Evolutionary conservation across 2,113 vertebrate species (phyloP), one percentile per base, ranked within the genome.

Genomic region (Podarcis raffonei): DNA sequence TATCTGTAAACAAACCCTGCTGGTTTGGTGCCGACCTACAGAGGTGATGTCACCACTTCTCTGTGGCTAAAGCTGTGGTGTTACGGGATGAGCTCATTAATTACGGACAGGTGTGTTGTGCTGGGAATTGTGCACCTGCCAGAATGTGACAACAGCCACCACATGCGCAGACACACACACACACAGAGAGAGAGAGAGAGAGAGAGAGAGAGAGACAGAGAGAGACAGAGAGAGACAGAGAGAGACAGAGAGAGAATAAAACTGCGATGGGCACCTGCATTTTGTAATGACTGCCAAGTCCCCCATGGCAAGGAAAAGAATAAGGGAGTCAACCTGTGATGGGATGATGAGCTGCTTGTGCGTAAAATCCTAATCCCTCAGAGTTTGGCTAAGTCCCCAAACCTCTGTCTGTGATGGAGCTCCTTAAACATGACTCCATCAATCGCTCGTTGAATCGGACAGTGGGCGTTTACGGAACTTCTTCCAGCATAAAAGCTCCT

Each of bases 51-150:
- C 1, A 39, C n/a, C 69, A 13, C 88, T 83, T 91, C 22, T 85
- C 22, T 13, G n/a, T 18, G 13, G 71, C 2, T 83, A 84, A 65
- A 62, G 2, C 23, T 86, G 22, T 76, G 59, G 59, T 23, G 27
- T 3, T 77, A 11, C 30, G 84, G 5, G 1, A 86, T 30, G 59
- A 82, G 2, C 81, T 92, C 77, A 85, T 81, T 76, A 88, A 89
- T 83, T 93, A 91, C 65, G 90, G 48, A 87, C 27, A 83, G 79
- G 71, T 85, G n/a, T 65, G 66, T 78, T 89, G 76, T 71, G 83
- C 15, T 66, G 27, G 4, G 57, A 82, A 75, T 90, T 69, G 18
- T 9, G 87, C 0, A 6, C 85, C 72, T 92, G 76, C 3, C 32
- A 53, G 16, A 65, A 75, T 11, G 32, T 75, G 88, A 74, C 62